Conservation (phyloP, 2,113 vertebrate species). For the Poicephalus meyeri region DNA sequence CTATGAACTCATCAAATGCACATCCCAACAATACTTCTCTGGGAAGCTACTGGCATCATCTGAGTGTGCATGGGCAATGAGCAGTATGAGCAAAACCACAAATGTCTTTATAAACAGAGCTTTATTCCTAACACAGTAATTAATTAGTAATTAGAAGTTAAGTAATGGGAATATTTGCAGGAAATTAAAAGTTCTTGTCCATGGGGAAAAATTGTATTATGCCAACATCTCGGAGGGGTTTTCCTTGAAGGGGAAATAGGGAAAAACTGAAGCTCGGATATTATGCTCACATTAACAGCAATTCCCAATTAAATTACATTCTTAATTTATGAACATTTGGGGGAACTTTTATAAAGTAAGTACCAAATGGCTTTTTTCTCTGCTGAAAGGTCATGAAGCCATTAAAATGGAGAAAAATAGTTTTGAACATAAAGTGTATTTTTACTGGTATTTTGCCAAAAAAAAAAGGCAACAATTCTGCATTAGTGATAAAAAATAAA, state of each 20-base stretch:
- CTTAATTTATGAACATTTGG: not conserved
- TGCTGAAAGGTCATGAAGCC: not conserved
- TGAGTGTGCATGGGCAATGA: not conserved
- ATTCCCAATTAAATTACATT: not conserved
- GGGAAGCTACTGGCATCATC: conserved; percentile 4
- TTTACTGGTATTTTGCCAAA: not conserved
- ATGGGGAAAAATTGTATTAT: not conserved
- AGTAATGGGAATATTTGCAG: conserved; percentile 5
- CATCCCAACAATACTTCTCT: not conserved
- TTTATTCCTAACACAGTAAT: conserved; percentile 38
- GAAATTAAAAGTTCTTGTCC: conserved; percentile 1
- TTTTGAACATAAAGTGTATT: not conserved
- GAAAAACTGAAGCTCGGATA: not conserved
- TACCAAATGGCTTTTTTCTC: not conserved
- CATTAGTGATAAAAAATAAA: not conserved
- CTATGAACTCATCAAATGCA: not conserved
- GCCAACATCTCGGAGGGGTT: not conserved
- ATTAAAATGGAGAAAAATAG: not conserved
- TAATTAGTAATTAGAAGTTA: conserved; percentile 53
- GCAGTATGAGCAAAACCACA: not conserved
- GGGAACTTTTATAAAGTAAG: not conserved
- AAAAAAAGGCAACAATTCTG: not conserved
- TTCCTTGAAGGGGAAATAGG: not conserved
- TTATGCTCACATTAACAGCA: not conserved
- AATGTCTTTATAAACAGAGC: conserved; percentile 3